phyloP scores from a whole-genome alignment of 2,888 invertebrate genomes.

The Pristionchus japonicus region DNA sequence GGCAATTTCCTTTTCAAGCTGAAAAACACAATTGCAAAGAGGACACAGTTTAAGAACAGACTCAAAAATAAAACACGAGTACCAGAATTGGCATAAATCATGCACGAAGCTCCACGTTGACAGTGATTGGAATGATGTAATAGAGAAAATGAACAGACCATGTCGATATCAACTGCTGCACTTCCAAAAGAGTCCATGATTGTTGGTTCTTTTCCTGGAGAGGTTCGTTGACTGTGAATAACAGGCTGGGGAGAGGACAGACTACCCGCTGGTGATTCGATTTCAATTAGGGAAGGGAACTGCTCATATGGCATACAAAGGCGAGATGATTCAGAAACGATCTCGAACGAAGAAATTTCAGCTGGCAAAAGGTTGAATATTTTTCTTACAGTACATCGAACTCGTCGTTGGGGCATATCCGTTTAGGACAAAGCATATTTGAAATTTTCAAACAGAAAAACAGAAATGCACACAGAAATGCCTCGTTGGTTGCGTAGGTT shows the following conservation, averaged over 20 bases:
- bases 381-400: not conserved
- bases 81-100: too few relatives aligned
- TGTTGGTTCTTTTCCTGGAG: not conserved
- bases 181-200: conserved; percentile 62
- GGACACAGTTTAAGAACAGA: not conserved
- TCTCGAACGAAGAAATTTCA: not conserved
- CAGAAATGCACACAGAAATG: not conserved
- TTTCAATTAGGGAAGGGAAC: conserved; percentile 44
- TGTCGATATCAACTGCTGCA: conserved; percentile 65
- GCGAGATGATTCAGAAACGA: not conserved
- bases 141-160: conserved; percentile 53
- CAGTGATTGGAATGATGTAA: not conserved
- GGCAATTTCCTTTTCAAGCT: conserved; percentile 74
- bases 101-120: too few relatives aligned
- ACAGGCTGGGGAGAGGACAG: not conserved
- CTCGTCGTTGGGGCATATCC: not conserved
- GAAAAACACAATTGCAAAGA: conserved; percentile 37
- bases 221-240: conserved; percentile 21
- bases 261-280: conserved; percentile 4
- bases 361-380: not conserved
- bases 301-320: conserved; percentile 47
- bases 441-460: not conserved
- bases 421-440: not conserved
- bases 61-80: too few relatives aligned
- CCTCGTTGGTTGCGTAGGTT: too few relatives aligned